Base-by-base conservation (phyloP, 2,113 vertebrate species). In the Xiphorhynchus elegans region DNA sequence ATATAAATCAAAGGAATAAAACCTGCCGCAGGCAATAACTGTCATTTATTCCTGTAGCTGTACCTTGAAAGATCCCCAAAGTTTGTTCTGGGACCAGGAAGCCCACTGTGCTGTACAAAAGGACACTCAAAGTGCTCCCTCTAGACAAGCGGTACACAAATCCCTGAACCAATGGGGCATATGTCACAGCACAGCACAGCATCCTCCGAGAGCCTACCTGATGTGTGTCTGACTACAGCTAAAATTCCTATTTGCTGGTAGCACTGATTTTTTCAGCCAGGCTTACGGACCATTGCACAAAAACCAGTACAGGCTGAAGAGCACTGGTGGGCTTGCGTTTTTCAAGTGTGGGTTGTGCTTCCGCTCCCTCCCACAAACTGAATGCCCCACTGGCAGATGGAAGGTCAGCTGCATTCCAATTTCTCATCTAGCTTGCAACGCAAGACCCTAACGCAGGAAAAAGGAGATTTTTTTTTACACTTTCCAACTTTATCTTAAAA, bases 1-100 rank as follows among this genome's bases (percentile, higher is more conserved):
- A 53, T 63, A 9, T 40, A 89, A 84, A 70, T 63, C 87, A 92
- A 68, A 95, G 53, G 28, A 95, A 75, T 81, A 92, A 90, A 89
- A 75, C 76, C 72, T 84, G 92, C 81, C 9, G 2, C 60, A 13
- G 73, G 84, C 84, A 78, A 6, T 63, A 86, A 55, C 64, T 74
- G 75, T 58, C 80, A 70, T 72, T 87, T 84, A 68, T n/a, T 92
- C 46, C 84, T 75, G 37, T n/a, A 72, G 40, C 13, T 59, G 62
- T 40, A 60, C 49, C 42, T 82, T 44, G 62, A 87, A 75, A 91
- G 87, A 64, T 62, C 62, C 77, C 62, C 17, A 1, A 68, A 40
- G 25, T 60, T 89, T 84, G 47, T 11, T 40, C 73, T 31, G 74
- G 31, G 55, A 64, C 24, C 39, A 60, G 58, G 62, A 44, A 31